Percentiles rank a stretch among this genome's conserved stretches.
Evolutionary conservation across 2,113 vertebrate genomes (phyloP).

Genomic region (Limnothrissa miodon): DNA sequence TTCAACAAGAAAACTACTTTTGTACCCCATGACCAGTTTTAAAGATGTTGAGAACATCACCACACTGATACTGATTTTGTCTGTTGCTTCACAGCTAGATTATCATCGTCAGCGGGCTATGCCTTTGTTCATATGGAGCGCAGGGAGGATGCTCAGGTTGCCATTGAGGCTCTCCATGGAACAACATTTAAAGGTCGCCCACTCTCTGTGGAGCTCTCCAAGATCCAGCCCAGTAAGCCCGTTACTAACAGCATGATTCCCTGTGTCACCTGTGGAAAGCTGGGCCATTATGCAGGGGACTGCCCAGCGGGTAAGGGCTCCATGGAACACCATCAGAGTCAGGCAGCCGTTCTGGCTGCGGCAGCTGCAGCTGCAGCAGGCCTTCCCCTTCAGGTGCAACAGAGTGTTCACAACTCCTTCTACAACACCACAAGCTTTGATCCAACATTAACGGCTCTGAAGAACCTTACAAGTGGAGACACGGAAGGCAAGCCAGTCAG

Average conservation of each 20-base stretch:
- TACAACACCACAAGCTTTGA: conserved; percentile 82
- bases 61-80: neutral
- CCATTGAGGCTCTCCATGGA: conserved; percentile 90
- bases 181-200: conserved; percentile 90
- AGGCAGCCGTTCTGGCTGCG: conserved; percentile 73
- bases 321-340: conserved; percentile 77
- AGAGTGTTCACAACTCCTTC: conserved; percentile 73
- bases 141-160: conserved; percentile 87
- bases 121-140: conserved; percentile 98
- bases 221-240: conserved; percentile 85
- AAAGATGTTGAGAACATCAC: neutral
- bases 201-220: conserved; percentile 92
- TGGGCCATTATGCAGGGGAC: conserved; percentile 67
- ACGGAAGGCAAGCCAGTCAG: conserved; percentile 71
- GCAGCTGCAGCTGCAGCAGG: conserved; percentile 73
- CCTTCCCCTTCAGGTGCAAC: conserved; percentile 75
- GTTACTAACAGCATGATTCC: conserved; percentile 55
- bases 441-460: conserved; percentile 76
- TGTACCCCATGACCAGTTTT: too few species aligned
- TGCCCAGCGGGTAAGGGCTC: conserved; percentile 63
- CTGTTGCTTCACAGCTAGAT: conserved; percentile 59
- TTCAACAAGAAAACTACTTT: too few species aligned
- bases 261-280: conserved; percentile 49
- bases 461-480: conserved; percentile 69
- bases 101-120: conserved; percentile 81